Percentiles rank a stretch among this genome's conserved stretches.
Evolutionary conservation across 2,113 vertebrate genomes (phyloP).

Genomic region (Sialia sialis): DNA sequence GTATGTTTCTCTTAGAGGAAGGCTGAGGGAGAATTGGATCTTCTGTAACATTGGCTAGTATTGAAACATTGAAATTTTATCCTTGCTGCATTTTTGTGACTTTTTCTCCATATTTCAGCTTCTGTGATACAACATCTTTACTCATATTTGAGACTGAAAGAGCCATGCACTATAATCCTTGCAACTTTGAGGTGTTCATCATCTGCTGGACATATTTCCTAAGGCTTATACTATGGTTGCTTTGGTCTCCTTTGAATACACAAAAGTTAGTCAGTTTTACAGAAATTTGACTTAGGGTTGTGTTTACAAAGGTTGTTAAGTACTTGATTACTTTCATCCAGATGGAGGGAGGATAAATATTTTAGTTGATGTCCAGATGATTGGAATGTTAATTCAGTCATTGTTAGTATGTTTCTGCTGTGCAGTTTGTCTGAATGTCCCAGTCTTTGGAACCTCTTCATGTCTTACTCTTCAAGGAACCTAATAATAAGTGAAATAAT

Average conservation of each 20-base stretch:
- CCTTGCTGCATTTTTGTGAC: background rate
- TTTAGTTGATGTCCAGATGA: background rate
- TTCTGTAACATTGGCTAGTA: background rate
- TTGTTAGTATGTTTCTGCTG: background rate
- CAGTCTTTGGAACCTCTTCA: background rate
- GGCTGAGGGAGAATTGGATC: background rate
- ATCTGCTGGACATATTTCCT: background rate
- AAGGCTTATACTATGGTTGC: background rate
- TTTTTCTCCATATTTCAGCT: background rate
- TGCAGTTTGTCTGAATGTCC: background rate
- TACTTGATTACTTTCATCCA: background rate
- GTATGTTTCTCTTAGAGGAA: background rate
- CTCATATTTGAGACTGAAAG: background rate
- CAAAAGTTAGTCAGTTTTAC: background rate
- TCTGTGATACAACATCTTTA: background rate
- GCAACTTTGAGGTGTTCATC: background rate
- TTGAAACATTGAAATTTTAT: background rate
- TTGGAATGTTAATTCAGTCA: background rate
- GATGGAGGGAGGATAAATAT: background rate
- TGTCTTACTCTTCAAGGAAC: background rate
- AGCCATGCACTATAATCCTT: background rate
- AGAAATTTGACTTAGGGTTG: background rate
- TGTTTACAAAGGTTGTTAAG: background rate
- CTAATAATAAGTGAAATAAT: background rate
- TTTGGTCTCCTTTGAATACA: accelerated